Percentiles rank a stretch among this genome's conserved stretches.
These are phyloP conservation scores for Heliconius hortense DNA, from an alignment of 2,888 invertebrate genomes.

Conservation along the genomic window DNA sequence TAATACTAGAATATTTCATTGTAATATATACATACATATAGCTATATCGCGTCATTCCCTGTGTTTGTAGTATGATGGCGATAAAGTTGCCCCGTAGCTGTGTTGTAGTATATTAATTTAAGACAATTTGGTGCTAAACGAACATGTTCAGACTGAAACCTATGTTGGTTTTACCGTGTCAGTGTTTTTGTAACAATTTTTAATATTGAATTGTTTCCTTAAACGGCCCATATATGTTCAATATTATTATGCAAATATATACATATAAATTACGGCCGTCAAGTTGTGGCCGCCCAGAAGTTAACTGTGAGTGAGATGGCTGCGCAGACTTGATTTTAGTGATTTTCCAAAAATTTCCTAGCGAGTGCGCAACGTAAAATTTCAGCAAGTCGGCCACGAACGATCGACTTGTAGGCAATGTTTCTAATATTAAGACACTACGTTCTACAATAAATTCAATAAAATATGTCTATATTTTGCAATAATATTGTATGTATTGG, in stretches of 20 bases:
- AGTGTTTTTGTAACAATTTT: constrained; percentile 33
- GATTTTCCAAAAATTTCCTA: neutral
- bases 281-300: neutral
- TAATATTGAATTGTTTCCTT: constrained; percentile 1
- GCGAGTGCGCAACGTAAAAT: neutral
- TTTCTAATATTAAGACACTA: too few species aligned
- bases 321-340: too few species aligned
- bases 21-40: constrained; percentile 15
- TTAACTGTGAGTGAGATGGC: too few species aligned
- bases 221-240: neutral
- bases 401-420: too few species aligned
- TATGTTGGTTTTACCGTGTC: constrained; percentile 58
- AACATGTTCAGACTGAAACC: constrained; percentile 67
- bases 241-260: constrained; percentile 12
- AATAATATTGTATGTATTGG: constrained; percentile 6
- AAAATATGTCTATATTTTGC: neutral
- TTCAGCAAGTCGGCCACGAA: too few species aligned
- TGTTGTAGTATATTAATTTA: constrained; percentile 56
- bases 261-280: neutral
- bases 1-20: constrained; percentile 6
- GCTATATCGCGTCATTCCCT: constrained; percentile 74
- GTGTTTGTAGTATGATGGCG: constrained; percentile 69
- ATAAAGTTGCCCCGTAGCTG: constrained; percentile 55
- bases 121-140: constrained; percentile 72
- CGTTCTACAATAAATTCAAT: neutral